Conservation (phyloP, 53 echinoderm and acorn worm genomes). For the Apostichopus leukothele region DNA sequence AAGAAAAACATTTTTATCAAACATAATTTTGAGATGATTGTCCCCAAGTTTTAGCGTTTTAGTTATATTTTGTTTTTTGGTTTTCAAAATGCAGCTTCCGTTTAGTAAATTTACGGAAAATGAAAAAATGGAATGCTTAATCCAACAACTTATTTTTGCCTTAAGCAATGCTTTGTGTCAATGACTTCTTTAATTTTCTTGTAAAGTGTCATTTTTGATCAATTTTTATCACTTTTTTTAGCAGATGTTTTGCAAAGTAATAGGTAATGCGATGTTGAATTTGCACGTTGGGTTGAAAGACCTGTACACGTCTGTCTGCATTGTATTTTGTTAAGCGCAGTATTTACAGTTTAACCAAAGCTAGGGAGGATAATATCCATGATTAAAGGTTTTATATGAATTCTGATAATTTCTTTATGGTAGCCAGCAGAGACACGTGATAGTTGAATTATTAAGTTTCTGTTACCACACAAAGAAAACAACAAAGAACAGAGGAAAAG, state of each 20-base stretch:
- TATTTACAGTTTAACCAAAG: too few relatives aligned
- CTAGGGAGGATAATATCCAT: too few relatives aligned
- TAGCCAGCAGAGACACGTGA: too few relatives aligned
- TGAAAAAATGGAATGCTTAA: constrained; percentile 19
- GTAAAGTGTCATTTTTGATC: constrained; percentile 24
- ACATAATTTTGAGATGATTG: constrained; percentile 18
- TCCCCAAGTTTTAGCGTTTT: constrained; percentile 2
- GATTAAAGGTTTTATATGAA: too few relatives aligned
- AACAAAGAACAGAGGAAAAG: too few relatives aligned
- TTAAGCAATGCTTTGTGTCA: background rate
- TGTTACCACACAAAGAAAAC: too few relatives aligned
- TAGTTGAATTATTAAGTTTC: too few relatives aligned
- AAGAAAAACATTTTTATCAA: background rate
- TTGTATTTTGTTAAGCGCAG: too few relatives aligned
- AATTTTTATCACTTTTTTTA: constrained; percentile 18
- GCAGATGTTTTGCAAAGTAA: background rate
- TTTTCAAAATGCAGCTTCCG: background rate
- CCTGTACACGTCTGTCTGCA: background rate
- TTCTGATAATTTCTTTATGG: too few relatives aligned
- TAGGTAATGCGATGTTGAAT: background rate
- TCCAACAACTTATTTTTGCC: background rate
- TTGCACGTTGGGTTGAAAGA: constrained; percentile 5
- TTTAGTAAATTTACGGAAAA: background rate
- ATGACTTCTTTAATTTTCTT: constrained; percentile 4
- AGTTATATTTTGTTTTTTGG: background rate